These are phyloP conservation scores for Protosalanx chinensis DNA, from an alignment of 2,797 vertebrate genomes.

Conservation along the genomic window DNA sequence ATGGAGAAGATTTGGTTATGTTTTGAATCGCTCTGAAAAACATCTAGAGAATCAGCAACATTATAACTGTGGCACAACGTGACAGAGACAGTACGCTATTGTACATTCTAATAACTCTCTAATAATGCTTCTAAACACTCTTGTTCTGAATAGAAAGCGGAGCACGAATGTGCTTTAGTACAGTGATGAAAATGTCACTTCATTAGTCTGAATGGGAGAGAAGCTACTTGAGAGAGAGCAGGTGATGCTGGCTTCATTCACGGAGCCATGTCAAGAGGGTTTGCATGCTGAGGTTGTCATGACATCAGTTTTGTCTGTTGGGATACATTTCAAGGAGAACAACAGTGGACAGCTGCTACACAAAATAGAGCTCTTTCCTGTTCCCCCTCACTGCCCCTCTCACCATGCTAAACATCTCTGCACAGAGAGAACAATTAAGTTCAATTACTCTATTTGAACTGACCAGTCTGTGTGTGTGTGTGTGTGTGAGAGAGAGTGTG, in stretches of 20 bases:
- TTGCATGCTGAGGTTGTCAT: constrained; percentile 69
- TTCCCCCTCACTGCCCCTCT: background rate
- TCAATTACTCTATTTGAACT: constrained; percentile 10
- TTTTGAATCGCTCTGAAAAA: background rate
- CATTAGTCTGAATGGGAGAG: constrained; percentile 55
- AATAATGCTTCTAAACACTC: constrained; percentile 38
- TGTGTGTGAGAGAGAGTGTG: background rate
- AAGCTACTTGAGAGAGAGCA: constrained; percentile 45
- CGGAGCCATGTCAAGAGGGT: constrained; percentile 62
- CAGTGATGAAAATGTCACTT: constrained; percentile 49
- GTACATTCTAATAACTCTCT: constrained; percentile 29
- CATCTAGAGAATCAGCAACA: background rate
- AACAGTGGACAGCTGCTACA: constrained; percentile 33
- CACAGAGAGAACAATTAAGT: constrained; percentile 1
- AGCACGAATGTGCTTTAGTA: constrained; percentile 49
- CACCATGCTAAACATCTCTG: constrained; percentile 3
- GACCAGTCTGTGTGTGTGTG: background rate
- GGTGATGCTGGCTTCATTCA: constrained; percentile 58
- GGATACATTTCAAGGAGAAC: constrained; percentile 41
- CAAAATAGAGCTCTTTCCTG: constrained; percentile 33
- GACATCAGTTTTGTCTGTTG: constrained; percentile 60
- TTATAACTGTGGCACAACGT: background rate
- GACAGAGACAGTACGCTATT: background rate
- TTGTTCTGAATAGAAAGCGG: constrained; percentile 43
- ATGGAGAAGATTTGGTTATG: background rate